A percentile compares a stretch with the other conserved stretches of the same genome.
These are phyloP conservation scores for Porphyrio hochstetteri DNA, from an alignment of 2,113 vertebrate genomes.

Conservation along the genomic window DNA sequence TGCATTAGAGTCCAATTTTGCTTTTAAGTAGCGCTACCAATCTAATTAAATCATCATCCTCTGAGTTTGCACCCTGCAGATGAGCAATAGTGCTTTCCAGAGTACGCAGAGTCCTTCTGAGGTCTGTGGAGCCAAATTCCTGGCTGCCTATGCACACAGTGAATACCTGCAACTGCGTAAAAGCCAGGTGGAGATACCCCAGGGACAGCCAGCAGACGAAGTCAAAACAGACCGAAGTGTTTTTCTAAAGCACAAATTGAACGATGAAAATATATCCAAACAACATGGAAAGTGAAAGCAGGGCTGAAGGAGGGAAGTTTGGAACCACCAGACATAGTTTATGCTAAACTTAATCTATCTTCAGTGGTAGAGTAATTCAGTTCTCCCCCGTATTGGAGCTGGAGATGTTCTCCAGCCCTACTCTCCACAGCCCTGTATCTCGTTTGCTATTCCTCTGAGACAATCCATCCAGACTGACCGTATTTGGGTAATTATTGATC, in stretches of 20 bases:
- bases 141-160: background rate
- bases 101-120: background rate
- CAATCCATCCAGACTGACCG: background rate
- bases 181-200: background rate
- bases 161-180: background rate
- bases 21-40: conserved; percentile 41
- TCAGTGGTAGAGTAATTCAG: background rate
- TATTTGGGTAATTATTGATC: background rate
- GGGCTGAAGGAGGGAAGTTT: background rate
- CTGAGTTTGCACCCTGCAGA: background rate
- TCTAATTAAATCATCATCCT: conserved; percentile 50
- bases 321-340: background rate
- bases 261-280: background rate
- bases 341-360: background rate
- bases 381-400: background rate
- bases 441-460: background rate
- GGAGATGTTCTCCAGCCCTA: background rate
- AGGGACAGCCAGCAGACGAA: background rate
- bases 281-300: background rate
- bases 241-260: background rate
- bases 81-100: background rate
- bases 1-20: background rate
- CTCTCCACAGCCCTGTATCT: background rate
- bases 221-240: background rate
- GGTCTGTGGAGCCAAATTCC: background rate